Evolutionary conservation across 1,140 invertebrate species (phyloP).

Genomic region (Sycophila sp.): DNA sequence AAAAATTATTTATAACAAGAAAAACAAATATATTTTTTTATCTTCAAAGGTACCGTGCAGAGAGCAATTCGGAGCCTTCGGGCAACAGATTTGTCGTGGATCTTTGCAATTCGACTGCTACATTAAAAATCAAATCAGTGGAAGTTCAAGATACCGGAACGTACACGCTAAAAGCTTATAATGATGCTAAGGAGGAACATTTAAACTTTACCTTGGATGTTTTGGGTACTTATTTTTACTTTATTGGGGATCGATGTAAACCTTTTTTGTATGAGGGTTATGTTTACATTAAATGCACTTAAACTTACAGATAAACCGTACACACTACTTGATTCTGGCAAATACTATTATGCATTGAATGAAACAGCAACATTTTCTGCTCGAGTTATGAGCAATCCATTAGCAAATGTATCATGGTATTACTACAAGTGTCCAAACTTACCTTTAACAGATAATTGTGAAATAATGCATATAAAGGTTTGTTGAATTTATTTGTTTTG

Average conservation of each 20-base stretch:
- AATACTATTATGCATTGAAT: slow-evolving; percentile 59
- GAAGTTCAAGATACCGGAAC: slow-evolving; percentile 46
- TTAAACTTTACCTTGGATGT: slow-evolving; percentile 51
- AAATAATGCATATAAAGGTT: slow-evolving; percentile 11
- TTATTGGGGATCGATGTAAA: no score
- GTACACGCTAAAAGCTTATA: slow-evolving; percentile 47
- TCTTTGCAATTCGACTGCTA: slow-evolving; percentile 14
- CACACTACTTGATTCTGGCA: neutral
- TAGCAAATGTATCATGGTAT: slow-evolving; percentile 64
- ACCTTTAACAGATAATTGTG: neutral
- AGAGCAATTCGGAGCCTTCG: slow-evolving; percentile 43
- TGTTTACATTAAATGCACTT: neutral
- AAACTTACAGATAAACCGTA: slow-evolving; percentile 5
- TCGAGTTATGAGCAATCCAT: slow-evolving; percentile 61
- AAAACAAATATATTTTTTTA: neutral
- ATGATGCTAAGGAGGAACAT: slow-evolving; percentile 35
- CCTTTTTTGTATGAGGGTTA: neutral
- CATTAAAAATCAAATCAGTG: slow-evolving; percentile 44
- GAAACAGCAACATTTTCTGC: slow-evolving; percentile 59
- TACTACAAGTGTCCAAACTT: slow-evolving; percentile 15
- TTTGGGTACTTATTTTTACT: slow-evolving; percentile 42
- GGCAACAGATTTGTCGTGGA: slow-evolving; percentile 33
- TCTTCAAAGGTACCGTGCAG: slow-evolving; percentile 47
- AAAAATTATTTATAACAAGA: neutral
- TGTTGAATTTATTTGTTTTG: neutral